Conservation (phyloP, 2,888 invertebrate genomes). For the Cetonia aurata region DNA sequence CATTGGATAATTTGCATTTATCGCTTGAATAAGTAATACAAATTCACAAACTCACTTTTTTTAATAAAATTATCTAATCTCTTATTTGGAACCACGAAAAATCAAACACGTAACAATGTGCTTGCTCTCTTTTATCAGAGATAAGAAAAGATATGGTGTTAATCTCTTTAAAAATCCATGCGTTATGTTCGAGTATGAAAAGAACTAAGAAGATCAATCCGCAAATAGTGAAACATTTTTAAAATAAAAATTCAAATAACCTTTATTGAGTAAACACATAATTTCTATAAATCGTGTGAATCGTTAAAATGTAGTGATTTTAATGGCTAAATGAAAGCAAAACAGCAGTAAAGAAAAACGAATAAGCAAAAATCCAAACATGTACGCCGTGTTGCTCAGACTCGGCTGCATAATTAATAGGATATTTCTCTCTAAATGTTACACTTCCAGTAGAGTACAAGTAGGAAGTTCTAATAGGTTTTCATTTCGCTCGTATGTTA, state of each 20-base stretch:
- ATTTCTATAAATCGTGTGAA: no score
- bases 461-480: conserved; percentile 28
- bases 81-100: conserved; percentile 32
- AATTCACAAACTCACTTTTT: conserved; percentile 26
- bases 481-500: conserved; percentile 34
- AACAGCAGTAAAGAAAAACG: background rate
- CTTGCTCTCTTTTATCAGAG: conserved; percentile 24
- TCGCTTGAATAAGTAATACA: conserved; percentile 36
- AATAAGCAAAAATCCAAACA: conserved; percentile 9
- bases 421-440: conserved; percentile 26
- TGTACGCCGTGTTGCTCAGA: background rate
- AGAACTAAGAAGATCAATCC: background rate
- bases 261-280: no score
- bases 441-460: conserved; percentile 22
- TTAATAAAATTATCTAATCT: conserved; percentile 41
- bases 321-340: conserved; percentile 4
- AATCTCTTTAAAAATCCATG: conserved; percentile 23
- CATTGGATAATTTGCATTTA: conserved; percentile 30
- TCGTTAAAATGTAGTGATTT: background rate
- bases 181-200: background rate
- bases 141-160: conserved; percentile 38
- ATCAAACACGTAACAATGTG: conserved; percentile 32
- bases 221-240: no score
- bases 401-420: conserved; percentile 19
- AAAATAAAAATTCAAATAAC: no score